A percentile compares a stretch with the other conserved stretches of the same genome.
Evolutionary conservation across 2,113 vertebrate genomes (phyloP).

Genomic region (Oostethus manadensis): DNA sequence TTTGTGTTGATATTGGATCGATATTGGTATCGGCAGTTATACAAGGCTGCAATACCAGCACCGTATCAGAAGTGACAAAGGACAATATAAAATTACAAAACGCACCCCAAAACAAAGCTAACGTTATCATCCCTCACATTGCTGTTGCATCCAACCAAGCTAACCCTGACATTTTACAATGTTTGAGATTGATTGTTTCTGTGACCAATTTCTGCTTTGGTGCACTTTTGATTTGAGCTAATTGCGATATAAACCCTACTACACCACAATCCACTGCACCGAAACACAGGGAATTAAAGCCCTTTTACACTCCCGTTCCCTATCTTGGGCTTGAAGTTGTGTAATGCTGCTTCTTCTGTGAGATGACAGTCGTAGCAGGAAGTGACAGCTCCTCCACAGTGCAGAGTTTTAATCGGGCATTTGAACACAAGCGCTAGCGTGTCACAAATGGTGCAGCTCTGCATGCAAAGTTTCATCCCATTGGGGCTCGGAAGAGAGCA

Average conservation of each 20-base stretch:
- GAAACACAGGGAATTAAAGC: background rate
- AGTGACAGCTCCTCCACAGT: constrained; percentile 49
- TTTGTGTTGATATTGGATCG: too few relatives aligned
- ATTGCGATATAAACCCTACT: background rate
- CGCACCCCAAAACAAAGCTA: too few relatives aligned
- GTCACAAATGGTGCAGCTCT: constrained; percentile 17
- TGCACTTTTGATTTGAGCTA: too few relatives aligned
- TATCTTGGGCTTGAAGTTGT: constrained; percentile 14
- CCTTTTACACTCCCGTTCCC: constrained; percentile 12
- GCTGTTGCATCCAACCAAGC: too few relatives aligned
- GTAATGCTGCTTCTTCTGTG: constrained; percentile 30
- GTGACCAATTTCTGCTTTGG: too few relatives aligned
- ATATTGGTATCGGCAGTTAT: too few relatives aligned
- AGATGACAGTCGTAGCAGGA: constrained; percentile 28
- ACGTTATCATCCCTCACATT: too few relatives aligned
- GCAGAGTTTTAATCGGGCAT: constrained; percentile 67
- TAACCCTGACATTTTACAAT: too few relatives aligned
- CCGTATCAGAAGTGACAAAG: too few relatives aligned
- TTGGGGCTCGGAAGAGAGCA: background rate
- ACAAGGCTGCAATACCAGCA: too few relatives aligned
- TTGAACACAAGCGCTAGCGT: constrained; percentile 5
- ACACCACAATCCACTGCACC: background rate
- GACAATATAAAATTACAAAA: too few relatives aligned
- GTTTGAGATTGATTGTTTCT: too few relatives aligned
- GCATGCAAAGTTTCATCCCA: constrained; percentile 37